Base-by-base conservation (phyloP, 2,797 vertebrate genomes). In the Chlorospingus flavigularis region DNA sequence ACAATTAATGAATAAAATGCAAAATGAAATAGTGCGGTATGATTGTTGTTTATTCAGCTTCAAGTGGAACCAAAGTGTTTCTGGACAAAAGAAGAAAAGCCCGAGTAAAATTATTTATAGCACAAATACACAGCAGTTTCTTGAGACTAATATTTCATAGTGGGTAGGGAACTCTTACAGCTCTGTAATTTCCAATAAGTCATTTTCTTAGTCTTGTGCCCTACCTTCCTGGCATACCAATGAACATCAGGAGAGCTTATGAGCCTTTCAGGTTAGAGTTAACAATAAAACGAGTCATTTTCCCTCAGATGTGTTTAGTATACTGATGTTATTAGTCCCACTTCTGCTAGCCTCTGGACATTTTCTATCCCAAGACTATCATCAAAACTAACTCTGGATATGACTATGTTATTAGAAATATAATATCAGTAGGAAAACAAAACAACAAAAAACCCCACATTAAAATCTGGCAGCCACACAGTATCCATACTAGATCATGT, bases 111-210 rank as follows among this genome's bases (percentile, higher is more conserved):
- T 91, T 87, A 94, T 87, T 85, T 82, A 40, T 77, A 50, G 57
- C 68, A 54, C 63, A 74, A 85, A 91, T 57, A 50, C 78, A 65
- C 33, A 94, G 81, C 53, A 80, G 67, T 91, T 91, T 61, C 72
- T 82, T 48, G 15, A 87, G 57, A 94, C 71, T 79, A 73, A 66
- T 96, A 79, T 72, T 92, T 96, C 66, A 55, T 73, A 40, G 80
- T 51, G 40, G 31, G 67, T 65, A 72, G 23, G 57, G 28, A 47
- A 54, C 21, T 74, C 31, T 54, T 93, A 58, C 28, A 88, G 25
- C 86, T 78, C 18, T 86, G 42, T 83, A 58, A 82, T 86, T 94
- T 95, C 51, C 50, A 74, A 3, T 80, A 94, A 90, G 47, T 83
- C 15, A 76, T 91, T 93, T 92, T 87, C 72, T 82, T 61, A 83